A percentile compares a stretch with the other conserved stretches of the same genome.
Conservation (phyloP, 1,140 invertebrate species). For the Euura saliciscinereae region DNA sequence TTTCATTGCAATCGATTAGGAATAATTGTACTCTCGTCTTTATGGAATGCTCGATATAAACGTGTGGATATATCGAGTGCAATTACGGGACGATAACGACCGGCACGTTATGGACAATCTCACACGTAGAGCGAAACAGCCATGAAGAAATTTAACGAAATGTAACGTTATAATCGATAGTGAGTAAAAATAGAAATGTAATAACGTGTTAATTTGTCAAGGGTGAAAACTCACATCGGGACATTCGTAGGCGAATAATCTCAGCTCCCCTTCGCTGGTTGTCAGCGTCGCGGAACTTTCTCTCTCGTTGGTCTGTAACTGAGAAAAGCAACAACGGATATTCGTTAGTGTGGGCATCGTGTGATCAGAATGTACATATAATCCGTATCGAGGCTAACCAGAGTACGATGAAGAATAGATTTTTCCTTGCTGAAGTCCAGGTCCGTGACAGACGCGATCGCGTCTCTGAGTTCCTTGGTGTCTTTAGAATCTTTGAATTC, state of each 20-base stretch:
- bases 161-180: too few relatives aligned
- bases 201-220: not conserved
- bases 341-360: not conserved
- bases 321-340: not conserved
- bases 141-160: too few relatives aligned
- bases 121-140: too few relatives aligned
- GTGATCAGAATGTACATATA: not conserved
- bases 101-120: too few relatives aligned
- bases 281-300: slow-evolving; percentile 57
- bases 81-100: too few relatives aligned
- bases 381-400: slow-evolving; percentile 40
- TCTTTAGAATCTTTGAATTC: slow-evolving; percentile 45
- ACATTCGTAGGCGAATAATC: slow-evolving; percentile 57
- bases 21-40: too few relatives aligned
- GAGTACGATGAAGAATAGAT: slow-evolving; percentile 56
- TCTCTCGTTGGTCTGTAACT: slow-evolving; percentile 58
- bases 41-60: too few relatives aligned
- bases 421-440: slow-evolving; percentile 57
- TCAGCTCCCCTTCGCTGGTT: slow-evolving; percentile 56
- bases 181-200: not conserved
- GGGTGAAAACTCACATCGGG: slow-evolving; percentile 52
- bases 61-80: too few relatives aligned
- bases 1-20: too few relatives aligned
- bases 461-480: slow-evolving; percentile 52
- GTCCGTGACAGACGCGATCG: slow-evolving; percentile 55